phyloP scores from a whole-genome alignment of 1,140 invertebrate species.

The Sarcophaga bullata region DNA sequence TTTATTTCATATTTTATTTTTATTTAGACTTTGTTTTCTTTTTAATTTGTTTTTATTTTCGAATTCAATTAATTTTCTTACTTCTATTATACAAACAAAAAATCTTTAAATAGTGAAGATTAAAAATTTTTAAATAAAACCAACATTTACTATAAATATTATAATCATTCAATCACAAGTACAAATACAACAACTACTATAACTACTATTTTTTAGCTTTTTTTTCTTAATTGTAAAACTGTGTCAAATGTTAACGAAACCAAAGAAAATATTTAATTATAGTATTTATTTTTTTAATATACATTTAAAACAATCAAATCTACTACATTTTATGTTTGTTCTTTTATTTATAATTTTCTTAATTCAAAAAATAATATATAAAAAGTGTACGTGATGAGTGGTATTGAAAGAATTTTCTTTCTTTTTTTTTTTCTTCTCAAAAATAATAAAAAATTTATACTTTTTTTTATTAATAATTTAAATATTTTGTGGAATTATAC shows the following conservation, averaged over 20 bases:
- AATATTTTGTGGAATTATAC: no score
- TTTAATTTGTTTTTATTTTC: slow-evolving; percentile 18
- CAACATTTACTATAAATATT: no score
- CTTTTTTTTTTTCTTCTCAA: no score
- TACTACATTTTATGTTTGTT: background rate
- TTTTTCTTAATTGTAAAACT: slow-evolving; percentile 17
- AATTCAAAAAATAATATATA: slow-evolving; percentile 25
- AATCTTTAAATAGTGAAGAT: background rate
- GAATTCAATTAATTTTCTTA: background rate
- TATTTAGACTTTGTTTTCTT: background rate
- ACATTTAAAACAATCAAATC: background rate
- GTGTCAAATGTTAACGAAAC: background rate
- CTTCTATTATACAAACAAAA: background rate
- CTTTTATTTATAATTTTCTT: slow-evolving; percentile 28
- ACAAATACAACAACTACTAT: background rate
- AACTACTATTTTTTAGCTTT: background rate
- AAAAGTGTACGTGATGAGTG: slow-evolving; percentile 35
- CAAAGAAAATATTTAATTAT: background rate
- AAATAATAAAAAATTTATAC: no score
- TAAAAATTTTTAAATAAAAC: background rate
- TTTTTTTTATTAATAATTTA: no score
- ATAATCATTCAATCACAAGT: background rate
- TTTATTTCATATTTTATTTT: slow-evolving; percentile 59
- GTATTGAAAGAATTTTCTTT: slow-evolving; percentile 19
- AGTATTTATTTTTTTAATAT: slow-evolving; percentile 15